Base-by-base conservation (phyloP, 2,888 invertebrate species). In the Chrysodeixis includens region DNA sequence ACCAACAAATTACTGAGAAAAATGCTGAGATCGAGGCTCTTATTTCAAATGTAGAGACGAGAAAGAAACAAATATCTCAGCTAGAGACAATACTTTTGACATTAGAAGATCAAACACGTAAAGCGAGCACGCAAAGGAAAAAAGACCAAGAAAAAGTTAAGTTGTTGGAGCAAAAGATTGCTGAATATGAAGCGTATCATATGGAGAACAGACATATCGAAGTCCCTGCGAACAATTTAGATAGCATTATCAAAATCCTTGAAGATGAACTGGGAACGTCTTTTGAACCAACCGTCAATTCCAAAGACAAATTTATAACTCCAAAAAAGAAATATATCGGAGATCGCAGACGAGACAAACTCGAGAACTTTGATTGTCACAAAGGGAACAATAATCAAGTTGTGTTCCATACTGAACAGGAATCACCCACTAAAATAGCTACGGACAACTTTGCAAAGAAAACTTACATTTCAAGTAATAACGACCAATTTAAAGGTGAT, bases 81-180 rank as follows among this genome's bases (percentile, higher is more conserved):
- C 75, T 94, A 65, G 93, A 95, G 66, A 92, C 91, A 83, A 92
- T 94, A 12, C 88, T 95, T 63, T 80, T 93, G 51, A 87, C 91
- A 7, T 82, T 94, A 75, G 92, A 95, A 86, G 90, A 92, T 40
- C 89, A 92, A 84, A 81, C 82, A 32, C 83, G 82, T 26, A 90
- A 91, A 83, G 74, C 83, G 8, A 83, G 78, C 64, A 58, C 76
- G 18, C 88, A 90, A 74, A 89, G 80, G 73, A 87, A 82, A 73
- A 90, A 86, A 79, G 89, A 91, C 73, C 86, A 88, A 67, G 91
- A 93, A 5, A 90, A 81, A 70, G 87, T 92, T 53, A 69, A 63
- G 7, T 58, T 74, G 56, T 76, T 94, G 9, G 90, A 93, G 77
- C 85, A 84, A 30, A 89, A 89, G 74, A 69, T 93, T 60, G 66